A percentile compares a stretch with the other conserved stretches of the same genome.
These are phyloP conservation scores for Junonia oenone DNA, from an alignment of 2,888 invertebrate species.

Conservation along the genomic window DNA sequence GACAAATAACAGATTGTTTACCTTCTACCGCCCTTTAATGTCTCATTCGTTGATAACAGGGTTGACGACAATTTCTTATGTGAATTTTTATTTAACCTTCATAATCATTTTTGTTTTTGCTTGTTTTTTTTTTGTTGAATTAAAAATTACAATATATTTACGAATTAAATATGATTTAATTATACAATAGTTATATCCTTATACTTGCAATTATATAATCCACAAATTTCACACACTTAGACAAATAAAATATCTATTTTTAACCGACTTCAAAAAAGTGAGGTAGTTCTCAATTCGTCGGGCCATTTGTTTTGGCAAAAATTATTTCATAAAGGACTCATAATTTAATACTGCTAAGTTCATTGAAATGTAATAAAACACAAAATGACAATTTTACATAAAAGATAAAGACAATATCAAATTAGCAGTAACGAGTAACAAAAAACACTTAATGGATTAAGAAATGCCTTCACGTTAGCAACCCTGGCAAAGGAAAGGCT, in stretches of 20 bases:
- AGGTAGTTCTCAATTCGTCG: too few species aligned
- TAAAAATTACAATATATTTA: not conserved
- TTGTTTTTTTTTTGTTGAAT: not conserved
- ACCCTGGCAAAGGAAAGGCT: conserved; percentile 35
- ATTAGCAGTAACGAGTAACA: not conserved
- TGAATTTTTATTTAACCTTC: not conserved
- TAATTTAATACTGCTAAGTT: too few species aligned
- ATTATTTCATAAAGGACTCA: too few species aligned
- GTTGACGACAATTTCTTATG: conserved; percentile 7
- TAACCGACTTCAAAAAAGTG: too few species aligned
- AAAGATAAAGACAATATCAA: not conserved
- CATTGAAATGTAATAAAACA: too few species aligned
- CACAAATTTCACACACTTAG: too few species aligned
- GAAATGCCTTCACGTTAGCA: conserved; percentile 13
- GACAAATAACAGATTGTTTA: conserved; percentile 14
- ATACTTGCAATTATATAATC: too few species aligned
- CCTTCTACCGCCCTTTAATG: conserved; percentile 17
- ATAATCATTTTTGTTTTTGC: not conserved
- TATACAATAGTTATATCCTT: too few species aligned
- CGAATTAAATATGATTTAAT: not conserved
- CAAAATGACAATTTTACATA: too few species aligned
- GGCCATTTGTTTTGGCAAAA: too few species aligned
- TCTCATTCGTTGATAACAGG: conserved; percentile 16
- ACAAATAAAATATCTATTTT: too few species aligned
- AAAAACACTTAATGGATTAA: conserved; percentile 2